Percentiles rank a stretch among this genome's conserved stretches.
These are phyloP conservation scores for Eonycteris spelaea DNA, from an alignment of 2,113 vertebrate genomes.

Conservation along the genomic window DNA sequence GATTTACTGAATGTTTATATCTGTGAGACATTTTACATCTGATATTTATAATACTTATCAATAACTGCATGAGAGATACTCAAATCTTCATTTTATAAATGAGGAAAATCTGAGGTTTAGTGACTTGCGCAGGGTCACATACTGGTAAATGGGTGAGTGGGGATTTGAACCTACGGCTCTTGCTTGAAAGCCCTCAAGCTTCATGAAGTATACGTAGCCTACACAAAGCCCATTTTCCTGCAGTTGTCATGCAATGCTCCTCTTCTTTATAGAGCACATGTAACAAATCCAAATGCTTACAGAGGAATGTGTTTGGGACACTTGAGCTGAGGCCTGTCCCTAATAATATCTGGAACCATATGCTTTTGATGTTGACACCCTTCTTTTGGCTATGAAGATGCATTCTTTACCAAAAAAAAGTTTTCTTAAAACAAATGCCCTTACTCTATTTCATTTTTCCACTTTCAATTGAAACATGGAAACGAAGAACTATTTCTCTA, in stretches of 20 bases:
- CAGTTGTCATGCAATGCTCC: not conserved
- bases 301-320: not conserved
- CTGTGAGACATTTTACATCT: not conserved
- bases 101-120: not conserved
- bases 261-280: not conserved
- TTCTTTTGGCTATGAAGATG: not conserved
- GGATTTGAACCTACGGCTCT: not conserved
- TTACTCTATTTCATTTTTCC: not conserved
- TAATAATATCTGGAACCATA: not conserved
- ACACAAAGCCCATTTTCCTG: not conserved
- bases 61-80: not conserved
- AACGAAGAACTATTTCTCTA: not conserved
- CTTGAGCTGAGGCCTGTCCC: not conserved
- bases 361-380: not conserved
- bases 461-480: not conserved
- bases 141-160: not conserved
- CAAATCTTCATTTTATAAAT: not conserved
- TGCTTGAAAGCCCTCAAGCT: not conserved
- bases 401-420: not conserved
- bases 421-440: not conserved
- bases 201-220: not conserved
- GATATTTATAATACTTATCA: slow-evolving; percentile 20
- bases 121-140: not conserved
- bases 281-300: not conserved
- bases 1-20: not conserved